Evolutionary conservation across 2,888 invertebrate genomes (phyloP).

Genomic region (Trissolcus japonicus): DNA sequence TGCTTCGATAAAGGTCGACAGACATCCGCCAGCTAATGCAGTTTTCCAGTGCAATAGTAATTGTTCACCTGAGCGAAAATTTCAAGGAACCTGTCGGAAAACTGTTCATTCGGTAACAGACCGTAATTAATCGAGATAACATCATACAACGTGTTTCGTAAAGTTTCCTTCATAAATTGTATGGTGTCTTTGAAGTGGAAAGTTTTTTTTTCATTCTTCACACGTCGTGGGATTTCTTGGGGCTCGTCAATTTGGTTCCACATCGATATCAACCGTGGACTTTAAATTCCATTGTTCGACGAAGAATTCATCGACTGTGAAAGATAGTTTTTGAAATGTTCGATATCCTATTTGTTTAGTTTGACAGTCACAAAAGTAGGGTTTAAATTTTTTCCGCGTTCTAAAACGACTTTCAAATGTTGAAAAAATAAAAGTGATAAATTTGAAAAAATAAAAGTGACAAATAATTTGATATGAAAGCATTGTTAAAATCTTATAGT

Average conservation of each 20-base stretch:
- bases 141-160: slow-evolving; percentile 95
- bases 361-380: neutral
- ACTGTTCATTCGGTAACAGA: slow-evolving; percentile 99
- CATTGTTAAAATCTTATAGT: neutral
- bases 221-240: neutral
- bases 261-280: neutral
- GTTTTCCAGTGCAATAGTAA: slow-evolving; percentile 98
- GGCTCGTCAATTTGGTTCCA: neutral
- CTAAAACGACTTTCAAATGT: neutral
- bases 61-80: slow-evolving; percentile 97
- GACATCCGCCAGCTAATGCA: slow-evolving; percentile 98
- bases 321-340: slow-evolving; percentile 8
- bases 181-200: slow-evolving; percentile 95
- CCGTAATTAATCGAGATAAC: slow-evolving; percentile 96
- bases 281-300: neutral
- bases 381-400: neutral
- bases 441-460: neutral
- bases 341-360: neutral
- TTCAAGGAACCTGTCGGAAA: slow-evolving; percentile 95
- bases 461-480: neutral
- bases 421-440: neutral
- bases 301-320: slow-evolving; percentile 14
- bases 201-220: slow-evolving; percentile 74
- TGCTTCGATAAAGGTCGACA: slow-evolving; percentile 99
- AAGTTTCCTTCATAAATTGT: slow-evolving; percentile 94